These are phyloP conservation scores for Tokudaia muenninki DNA, from an alignment of 2,797 vertebrate genomes.

Conservation along the genomic window DNA sequence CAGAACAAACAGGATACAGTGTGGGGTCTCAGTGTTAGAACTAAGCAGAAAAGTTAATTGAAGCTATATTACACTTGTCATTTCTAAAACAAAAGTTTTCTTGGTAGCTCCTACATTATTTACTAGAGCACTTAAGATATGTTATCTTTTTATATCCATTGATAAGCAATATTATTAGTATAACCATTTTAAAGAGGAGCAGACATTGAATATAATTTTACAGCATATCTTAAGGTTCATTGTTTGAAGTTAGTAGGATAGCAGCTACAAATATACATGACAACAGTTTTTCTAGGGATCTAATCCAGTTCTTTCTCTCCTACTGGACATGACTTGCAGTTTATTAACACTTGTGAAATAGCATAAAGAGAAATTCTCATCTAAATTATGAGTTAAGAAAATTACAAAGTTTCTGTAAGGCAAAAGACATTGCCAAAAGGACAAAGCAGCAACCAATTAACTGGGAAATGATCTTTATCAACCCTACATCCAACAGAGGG, in stretches of 20 bases:
- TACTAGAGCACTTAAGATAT: constrained; percentile 10
- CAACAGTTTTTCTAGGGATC: background rate
- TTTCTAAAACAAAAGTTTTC: constrained; percentile 30
- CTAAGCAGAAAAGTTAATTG: background rate
- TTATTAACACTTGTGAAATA: background rate
- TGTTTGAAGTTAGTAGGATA: background rate
- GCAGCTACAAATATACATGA: background rate
- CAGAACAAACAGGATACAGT: background rate
- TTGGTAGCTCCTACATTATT: background rate
- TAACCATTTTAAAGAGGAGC: background rate
- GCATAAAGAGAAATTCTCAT: background rate
- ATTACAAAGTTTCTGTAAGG: too few relatives aligned
- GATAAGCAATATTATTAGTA: background rate
- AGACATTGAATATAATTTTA: background rate
- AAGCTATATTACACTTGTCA: background rate
- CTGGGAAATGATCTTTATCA: too few relatives aligned
- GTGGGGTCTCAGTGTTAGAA: fast-evolving
- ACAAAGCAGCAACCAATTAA: too few relatives aligned
- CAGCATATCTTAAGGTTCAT: background rate
- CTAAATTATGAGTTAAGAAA: background rate
- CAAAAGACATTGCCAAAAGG: too few relatives aligned
- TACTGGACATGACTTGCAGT: background rate
- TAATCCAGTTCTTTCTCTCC: background rate
- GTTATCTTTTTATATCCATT: background rate
- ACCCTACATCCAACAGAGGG: too few relatives aligned